phyloP scores from a whole-genome alignment of 2,797 vertebrate genomes.

The Myotis myotis region DNA sequence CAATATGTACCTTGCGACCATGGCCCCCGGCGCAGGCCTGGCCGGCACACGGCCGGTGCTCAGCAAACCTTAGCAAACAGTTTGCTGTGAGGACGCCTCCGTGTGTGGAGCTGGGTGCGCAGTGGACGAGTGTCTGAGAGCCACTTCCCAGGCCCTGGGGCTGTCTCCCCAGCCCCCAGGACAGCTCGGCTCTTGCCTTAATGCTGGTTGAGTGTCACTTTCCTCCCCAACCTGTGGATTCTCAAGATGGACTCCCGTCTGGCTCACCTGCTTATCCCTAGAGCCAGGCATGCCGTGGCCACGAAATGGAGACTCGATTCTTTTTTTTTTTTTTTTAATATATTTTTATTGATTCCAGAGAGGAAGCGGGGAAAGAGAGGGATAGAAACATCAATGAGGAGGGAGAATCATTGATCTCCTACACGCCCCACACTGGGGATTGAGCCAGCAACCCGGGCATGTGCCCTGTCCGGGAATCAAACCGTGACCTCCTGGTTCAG shows the following conservation, averaged over 20 bases:
- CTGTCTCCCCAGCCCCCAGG: background rate
- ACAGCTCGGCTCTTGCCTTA: background rate
- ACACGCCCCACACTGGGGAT: too few relatives aligned
- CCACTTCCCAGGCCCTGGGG: background rate
- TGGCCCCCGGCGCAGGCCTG: background rate
- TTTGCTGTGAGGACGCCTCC: background rate
- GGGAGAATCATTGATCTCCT: too few relatives aligned
- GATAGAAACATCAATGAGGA: too few relatives aligned
- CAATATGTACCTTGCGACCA: accelerated
- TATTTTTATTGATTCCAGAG: too few relatives aligned
- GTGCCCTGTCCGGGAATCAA: too few relatives aligned
- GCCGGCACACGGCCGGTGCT: accelerated
- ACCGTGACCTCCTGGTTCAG: too few relatives aligned
- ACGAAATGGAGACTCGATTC: background rate
- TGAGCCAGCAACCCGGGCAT: too few relatives aligned
- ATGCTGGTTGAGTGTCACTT: background rate
- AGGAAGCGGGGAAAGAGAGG: too few relatives aligned
- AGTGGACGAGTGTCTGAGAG: background rate
- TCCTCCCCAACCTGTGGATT: background rate
- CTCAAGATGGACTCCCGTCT: background rate
- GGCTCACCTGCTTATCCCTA: background rate
- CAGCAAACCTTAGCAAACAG: background rate
- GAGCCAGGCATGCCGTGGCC: background rate
- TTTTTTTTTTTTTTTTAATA: too few relatives aligned
- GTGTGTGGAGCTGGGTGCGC: accelerated